Percentiles rank a stretch among this genome's conserved stretches.
phyloP scores from a whole-genome alignment of 2,888 invertebrate species.

The Campoletis raptor region DNA sequence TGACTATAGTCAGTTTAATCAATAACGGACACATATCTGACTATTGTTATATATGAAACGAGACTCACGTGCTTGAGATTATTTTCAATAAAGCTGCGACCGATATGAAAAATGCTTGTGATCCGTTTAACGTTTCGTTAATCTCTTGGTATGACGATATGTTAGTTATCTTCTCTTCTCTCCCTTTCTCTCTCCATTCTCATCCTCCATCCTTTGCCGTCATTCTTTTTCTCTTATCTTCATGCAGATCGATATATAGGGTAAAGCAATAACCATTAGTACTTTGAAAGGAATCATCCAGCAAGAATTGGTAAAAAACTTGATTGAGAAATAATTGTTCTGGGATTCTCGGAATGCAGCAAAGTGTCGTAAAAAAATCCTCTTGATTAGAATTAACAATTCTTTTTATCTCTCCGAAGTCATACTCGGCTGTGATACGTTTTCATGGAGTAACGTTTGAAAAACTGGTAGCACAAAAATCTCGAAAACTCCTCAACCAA shows the following conservation, averaged over 20 bases:
- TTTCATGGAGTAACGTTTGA: too few relatives aligned
- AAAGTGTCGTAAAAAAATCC: too few relatives aligned
- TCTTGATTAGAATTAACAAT: too few relatives aligned
- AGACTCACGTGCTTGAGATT: background rate
- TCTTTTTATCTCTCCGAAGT: too few relatives aligned
- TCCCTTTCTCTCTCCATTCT: background rate
- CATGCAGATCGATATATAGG: background rate
- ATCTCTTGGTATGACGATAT: conserved; percentile 28
- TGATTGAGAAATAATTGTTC: background rate
- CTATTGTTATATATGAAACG: conserved; percentile 1
- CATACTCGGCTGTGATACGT: too few relatives aligned
- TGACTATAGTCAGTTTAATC: background rate
- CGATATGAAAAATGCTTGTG: conserved; percentile 30
- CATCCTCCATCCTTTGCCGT: background rate
- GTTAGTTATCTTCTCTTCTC: conserved; percentile 6
- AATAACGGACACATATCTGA: conserved; percentile 34
- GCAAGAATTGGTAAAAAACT: background rate
- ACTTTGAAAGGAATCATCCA: background rate
- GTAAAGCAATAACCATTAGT: background rate
- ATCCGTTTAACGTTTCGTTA: conserved; percentile 40
- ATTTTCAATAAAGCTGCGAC: conserved; percentile 30
- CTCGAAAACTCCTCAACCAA: too few relatives aligned
- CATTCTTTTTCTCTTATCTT: background rate
- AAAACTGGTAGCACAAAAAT: too few relatives aligned
- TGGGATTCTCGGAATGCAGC: too few relatives aligned